Conservation (phyloP, 2,888 invertebrate genomes). For the Bunonema sp. region DNA sequence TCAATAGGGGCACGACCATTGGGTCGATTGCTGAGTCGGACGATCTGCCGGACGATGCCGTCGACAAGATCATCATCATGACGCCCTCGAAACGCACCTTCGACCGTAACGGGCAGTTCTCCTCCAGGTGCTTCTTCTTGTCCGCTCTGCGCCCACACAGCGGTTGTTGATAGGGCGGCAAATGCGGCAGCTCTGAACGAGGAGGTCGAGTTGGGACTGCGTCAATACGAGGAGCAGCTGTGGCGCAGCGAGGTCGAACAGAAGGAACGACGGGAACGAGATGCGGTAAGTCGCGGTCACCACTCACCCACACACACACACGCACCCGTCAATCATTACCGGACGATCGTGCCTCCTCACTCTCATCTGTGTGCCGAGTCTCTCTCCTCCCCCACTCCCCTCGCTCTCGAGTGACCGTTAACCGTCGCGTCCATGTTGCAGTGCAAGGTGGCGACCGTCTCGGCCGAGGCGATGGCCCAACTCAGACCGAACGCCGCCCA, state of each 20-base stretch:
- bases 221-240: conserved; percentile 83
- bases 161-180: conserved; percentile 57
- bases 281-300: too few species aligned
- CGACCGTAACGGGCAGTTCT: too few species aligned
- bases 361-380: too few species aligned
- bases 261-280: too few species aligned
- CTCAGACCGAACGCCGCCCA: conserved; percentile 10
- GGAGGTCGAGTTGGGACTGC: conserved; percentile 88
- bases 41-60: conserved; percentile 38
- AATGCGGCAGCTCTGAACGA: conserved; percentile 83
- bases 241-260: conserved; percentile 53
- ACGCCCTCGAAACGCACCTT: conserved; percentile 59
- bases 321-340: too few species aligned
- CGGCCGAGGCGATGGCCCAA: conserved; percentile 19
- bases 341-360: too few species aligned
- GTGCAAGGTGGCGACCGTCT: conserved; percentile 24
- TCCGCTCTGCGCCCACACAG: conserved; percentile 24
- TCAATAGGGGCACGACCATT: neutral
- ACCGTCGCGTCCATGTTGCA: conserved; percentile 1
- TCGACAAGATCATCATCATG: conserved; percentile 64
- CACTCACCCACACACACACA: too few species aligned
- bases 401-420: neutral
- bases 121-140: conserved; percentile 53
- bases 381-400: neutral
- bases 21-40: conserved; percentile 53